Conservation (phyloP, 1,140 invertebrate species). For the Drosophila nikananu region DNA sequence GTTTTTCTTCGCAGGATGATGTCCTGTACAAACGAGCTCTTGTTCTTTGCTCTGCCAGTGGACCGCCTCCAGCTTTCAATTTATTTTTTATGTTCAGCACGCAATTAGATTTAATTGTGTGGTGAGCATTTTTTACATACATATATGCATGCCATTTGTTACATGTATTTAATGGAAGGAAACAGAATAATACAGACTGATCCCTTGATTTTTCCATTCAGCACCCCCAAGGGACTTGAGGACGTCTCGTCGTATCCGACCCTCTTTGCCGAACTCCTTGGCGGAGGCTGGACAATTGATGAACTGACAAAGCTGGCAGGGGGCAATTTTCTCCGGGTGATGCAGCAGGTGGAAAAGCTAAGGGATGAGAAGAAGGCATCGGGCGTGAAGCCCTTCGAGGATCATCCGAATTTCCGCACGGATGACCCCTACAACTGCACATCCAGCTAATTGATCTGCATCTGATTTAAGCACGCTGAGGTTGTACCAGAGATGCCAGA, state of each 20-base stretch:
- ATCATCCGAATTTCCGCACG: constrained; percentile 83
- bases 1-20: constrained; percentile 30
- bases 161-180: background rate
- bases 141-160: constrained; percentile 5
- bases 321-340: constrained; percentile 93
- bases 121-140: constrained; percentile 24
- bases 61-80: constrained; percentile 14
- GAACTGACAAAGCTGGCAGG: constrained; percentile 96
- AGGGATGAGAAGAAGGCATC: constrained; percentile 78
- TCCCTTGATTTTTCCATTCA: constrained; percentile 80
- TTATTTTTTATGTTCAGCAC: constrained; percentile 35
- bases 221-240: constrained; percentile 94
- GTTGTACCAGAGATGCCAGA: constrained; percentile 57
- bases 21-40: constrained; percentile 7
- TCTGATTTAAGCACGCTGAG: constrained; percentile 46
- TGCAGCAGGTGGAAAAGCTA: constrained; percentile 87
- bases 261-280: constrained; percentile 92
- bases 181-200: background rate
- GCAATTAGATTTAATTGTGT: constrained; percentile 46
- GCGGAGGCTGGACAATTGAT: constrained; percentile 92
- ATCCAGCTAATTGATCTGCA: constrained; percentile 79
- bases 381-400: constrained; percentile 78
- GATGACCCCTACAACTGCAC: constrained; percentile 85
- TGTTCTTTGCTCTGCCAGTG: background rate
- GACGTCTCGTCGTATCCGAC: constrained; percentile 96